A percentile compares a stretch with the other conserved stretches of the same genome.
These are phyloP conservation scores for Calliopsis andreniformis DNA, from an alignment of 1,140 invertebrate genomes.

Conservation along the genomic window DNA sequence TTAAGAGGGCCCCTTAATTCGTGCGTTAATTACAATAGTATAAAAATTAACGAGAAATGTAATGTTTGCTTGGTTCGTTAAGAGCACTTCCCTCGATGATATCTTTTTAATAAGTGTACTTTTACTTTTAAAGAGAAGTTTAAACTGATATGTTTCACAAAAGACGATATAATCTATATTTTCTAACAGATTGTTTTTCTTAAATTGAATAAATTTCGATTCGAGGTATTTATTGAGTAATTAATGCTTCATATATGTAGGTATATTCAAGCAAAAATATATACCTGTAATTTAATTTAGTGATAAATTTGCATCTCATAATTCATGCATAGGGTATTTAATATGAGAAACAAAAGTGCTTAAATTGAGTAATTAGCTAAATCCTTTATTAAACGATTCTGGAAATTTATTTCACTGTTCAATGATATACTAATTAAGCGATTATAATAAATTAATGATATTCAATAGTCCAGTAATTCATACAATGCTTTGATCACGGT, in stretches of 20 bases:
- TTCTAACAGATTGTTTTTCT: too few species aligned
- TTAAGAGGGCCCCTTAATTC: background rate
- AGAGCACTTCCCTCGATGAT: background rate
- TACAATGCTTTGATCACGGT: background rate
- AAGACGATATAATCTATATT: too few species aligned
- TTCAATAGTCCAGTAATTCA: background rate
- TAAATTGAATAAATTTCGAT: too few species aligned
- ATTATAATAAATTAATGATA: conserved; percentile 9
- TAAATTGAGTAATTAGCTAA: background rate
- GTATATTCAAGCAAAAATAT: too few species aligned
- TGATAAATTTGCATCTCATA: too few species aligned
- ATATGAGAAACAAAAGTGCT: background rate
- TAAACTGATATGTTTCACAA: too few species aligned
- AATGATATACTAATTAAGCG: background rate
- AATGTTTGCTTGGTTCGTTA: background rate
- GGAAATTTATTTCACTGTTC: background rate
- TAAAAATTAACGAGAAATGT: background rate
- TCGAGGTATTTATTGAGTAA: too few species aligned
- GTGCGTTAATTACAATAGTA: background rate
- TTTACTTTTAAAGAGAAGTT: too few species aligned
- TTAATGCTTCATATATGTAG: too few species aligned
- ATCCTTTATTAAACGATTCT: background rate
- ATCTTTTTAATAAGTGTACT: conserved; percentile 3
- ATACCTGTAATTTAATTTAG: too few species aligned
- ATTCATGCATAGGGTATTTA: background rate